A percentile compares a stretch with the other conserved stretches of the same genome.
phyloP scores from a whole-genome alignment of 2,888 invertebrate genomes.

The Notocelia uddmanniana region DNA sequence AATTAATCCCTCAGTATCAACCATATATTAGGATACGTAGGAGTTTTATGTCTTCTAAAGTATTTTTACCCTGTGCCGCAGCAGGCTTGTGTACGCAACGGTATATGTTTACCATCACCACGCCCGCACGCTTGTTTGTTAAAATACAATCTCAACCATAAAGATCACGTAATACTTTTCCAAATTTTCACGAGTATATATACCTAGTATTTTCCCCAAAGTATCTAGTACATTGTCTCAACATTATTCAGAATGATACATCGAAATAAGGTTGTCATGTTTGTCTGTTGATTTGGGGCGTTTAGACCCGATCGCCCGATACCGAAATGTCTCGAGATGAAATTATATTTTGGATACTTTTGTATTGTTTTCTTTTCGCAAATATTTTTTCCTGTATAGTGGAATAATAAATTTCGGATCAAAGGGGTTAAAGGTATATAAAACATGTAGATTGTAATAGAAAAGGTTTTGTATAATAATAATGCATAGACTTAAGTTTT shows the following conservation, averaged over 20 bases:
- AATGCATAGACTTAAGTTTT: no score
- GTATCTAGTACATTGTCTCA: neutral
- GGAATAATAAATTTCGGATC: constrained; percentile 32
- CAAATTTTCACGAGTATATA: constrained; percentile 1
- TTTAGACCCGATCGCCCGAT: constrained; percentile 45
- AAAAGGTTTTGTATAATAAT: no score
- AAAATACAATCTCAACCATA: no score
- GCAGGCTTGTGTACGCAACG: no score
- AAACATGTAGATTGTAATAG: constrained; percentile 12
- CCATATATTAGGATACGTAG: no score
- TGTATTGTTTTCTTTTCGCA: constrained; percentile 39
- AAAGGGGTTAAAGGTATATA: constrained; percentile 6
- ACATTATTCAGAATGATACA: constrained; percentile 40
- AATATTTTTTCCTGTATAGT: constrained; percentile 7
- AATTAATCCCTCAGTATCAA: no score
- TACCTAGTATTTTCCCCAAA: neutral
- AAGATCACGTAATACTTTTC: no score
- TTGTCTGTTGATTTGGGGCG: constrained; percentile 45
- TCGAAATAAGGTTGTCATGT: constrained; percentile 46
- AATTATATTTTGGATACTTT: constrained; percentile 43
- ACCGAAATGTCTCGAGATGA: constrained; percentile 42
- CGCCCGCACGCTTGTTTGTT: neutral
- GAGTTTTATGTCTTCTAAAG: no score
- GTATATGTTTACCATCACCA: neutral
- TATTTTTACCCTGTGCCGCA: no score